These are phyloP conservation scores for Carollia perspicillata DNA, from an alignment of 2,113 vertebrate genomes.

Conservation along the genomic window DNA sequence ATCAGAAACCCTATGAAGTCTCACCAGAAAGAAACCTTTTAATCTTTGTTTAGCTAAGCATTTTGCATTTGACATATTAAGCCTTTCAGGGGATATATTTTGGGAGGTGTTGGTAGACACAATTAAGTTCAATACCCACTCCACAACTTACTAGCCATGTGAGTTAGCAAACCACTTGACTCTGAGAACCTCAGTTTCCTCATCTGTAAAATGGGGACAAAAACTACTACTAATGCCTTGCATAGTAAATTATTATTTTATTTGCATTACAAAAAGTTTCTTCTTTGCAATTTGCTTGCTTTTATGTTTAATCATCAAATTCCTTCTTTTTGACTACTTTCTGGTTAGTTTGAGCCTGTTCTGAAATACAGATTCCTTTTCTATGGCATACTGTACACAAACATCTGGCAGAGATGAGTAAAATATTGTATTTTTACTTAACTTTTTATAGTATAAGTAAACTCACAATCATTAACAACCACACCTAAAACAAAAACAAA, in stretches of 20 bases:
- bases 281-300: background rate
- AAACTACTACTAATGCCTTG: background rate
- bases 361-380: background rate
- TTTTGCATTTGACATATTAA: background rate
- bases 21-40: background rate
- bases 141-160: background rate
- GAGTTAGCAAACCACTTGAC: background rate
- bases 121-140: background rate
- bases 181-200: background rate
- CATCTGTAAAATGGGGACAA: background rate
- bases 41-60: background rate
- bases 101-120: background rate
- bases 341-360: background rate
- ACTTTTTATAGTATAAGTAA: no score
- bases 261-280: background rate
- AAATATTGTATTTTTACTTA: no score
- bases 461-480: no score
- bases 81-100: background rate
- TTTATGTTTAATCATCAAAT: background rate
- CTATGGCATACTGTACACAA: background rate
- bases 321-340: constrained; percentile 17
- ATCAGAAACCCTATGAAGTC: background rate
- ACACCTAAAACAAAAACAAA: no score
- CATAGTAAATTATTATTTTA: background rate
- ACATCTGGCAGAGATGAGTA: no score